Evolutionary conservation across 2,888 invertebrate species (phyloP), one percentile per base, ranked within the genome.

Genomic region (Chrysolina americana): DNA sequence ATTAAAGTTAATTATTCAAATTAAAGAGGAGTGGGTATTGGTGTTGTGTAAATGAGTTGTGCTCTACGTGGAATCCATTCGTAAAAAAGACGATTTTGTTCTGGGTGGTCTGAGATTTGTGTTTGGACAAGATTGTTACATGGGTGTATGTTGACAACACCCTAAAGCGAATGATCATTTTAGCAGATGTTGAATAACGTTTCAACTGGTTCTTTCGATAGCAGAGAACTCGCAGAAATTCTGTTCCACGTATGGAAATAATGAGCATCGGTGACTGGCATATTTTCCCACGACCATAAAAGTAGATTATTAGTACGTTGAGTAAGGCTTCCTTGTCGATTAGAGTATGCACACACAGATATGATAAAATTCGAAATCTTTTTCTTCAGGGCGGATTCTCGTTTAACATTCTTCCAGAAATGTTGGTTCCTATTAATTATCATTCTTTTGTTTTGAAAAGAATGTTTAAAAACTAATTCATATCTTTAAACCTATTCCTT

Each of bases 31-130:
- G 66, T 48, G 48, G 47, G 47, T 36, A 23, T 66, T 50, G n/a
- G 41, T 56, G 53, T 59, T 23, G 59, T 59, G 59, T 23, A 28
- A 23, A 28, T 36, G 36, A 59, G n/a, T 6, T 13, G 17, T 36
- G n/a, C 68, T 68, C n/a, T 50, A 28, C 17, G 56, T 28, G 41
- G 68, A 56, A 41, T n/a, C 28, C 59, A 59, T 36, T 68, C 56
- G 19, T 41, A 19, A 68, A 68, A 56, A 68, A 36, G 41, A 59
- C 56, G 36, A 68, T 56, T 56, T 41, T 56, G 41, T 41, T 56
- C 68, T 68, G 68, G 68, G 68, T 68, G 68, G 68, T 68, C 68
- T 19, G 56, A 4, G 23, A 36, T 59, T 59, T 28, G 59, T 17
- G 17, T 13, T 28, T 36, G 36, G 15, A 2, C 28, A 15, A 41